Evolutionary conservation across 2,113 vertebrate species (phyloP), one percentile per base, ranked within the genome.

Genomic region (Verasper variegatus): DNA sequence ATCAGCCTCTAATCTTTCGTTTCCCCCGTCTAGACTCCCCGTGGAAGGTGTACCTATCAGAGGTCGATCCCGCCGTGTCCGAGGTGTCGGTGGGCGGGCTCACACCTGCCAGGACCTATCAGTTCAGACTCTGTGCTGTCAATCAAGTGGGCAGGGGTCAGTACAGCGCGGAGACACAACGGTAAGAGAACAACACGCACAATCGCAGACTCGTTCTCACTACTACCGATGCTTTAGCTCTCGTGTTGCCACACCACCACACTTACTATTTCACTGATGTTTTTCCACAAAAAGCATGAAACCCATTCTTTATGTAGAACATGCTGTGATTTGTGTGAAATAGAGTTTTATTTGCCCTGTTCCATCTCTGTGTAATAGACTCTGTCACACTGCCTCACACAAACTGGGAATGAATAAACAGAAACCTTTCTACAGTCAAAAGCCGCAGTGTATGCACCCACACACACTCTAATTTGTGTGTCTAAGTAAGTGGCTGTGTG

Each of bases 61-160:
- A 97, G 42, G 94, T 99, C 0, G 89, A 95, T 84, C 96, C 97
- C 0, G 90, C 90, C 5, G 89, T 94, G 93, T 95, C 95, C 0
- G 2, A 89, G 2, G 86, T 95, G 37, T 94, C 95, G 3, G 96
- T 98, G 92, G 96, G 94, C 0, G 96, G 97, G 52, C 95, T 99
- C 58, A 98, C 96, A 0, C 97, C 97, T 0, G 97, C 98, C 63
- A 93, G 97, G 56, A 97, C 97, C 78, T 99, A 99, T 90, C 98
- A 98, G 86, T 99, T 99, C 85, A 92, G 98, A 59, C 94, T 98
- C 37, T 97, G 96, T 1, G 97, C 97, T 0, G 96, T 98, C 78
- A 99, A 99, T 91, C 96, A 97, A 91, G 97, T 99, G 89, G 98
- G 98, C 21, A 94, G 95, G 71, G 98, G 98, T 75, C 97, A 96